Conservation (phyloP, 2,797 vertebrate genomes). For the Heterohyrax brucei region DNA sequence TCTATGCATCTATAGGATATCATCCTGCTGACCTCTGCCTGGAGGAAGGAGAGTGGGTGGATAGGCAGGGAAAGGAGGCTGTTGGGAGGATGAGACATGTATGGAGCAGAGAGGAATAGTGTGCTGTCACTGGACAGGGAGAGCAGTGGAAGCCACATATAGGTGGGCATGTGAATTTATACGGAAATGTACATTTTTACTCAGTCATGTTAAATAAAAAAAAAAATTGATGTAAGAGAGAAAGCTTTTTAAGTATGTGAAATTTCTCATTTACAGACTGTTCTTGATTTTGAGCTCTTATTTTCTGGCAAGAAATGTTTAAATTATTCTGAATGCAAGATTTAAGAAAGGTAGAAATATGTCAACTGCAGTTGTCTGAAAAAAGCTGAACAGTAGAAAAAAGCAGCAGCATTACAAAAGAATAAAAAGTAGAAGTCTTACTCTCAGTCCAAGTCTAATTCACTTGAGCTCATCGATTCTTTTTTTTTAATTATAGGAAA, state of each 20-base stretch:
- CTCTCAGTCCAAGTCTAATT: neutral
- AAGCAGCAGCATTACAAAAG: neutral
- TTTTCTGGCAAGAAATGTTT: slow-evolving; percentile 11
- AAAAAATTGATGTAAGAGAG: no score
- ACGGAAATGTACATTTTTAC: no score
- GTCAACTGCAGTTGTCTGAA: neutral
- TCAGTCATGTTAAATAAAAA: no score
- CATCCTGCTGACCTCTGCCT: no score
- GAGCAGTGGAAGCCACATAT: no score
- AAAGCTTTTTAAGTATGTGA: neutral
- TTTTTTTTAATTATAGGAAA: neutral
- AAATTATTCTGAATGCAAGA: neutral
- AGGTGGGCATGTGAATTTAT: no score
- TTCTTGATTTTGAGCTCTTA: slow-evolving; percentile 22
- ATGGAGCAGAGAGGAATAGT: no score
- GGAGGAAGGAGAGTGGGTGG: no score
- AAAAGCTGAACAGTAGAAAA: neutral
- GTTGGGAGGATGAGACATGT: no score
- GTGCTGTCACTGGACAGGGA: no score
- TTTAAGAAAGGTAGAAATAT: neutral
- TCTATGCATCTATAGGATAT: no score
- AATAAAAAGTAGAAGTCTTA: neutral
- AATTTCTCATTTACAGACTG: neutral
- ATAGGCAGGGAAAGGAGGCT: no score
- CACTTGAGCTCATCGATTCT: neutral